These are phyloP conservation scores for Condylostylus longicornis DNA, from an alignment of 1,140 invertebrate genomes.

Conservation along the genomic window DNA sequence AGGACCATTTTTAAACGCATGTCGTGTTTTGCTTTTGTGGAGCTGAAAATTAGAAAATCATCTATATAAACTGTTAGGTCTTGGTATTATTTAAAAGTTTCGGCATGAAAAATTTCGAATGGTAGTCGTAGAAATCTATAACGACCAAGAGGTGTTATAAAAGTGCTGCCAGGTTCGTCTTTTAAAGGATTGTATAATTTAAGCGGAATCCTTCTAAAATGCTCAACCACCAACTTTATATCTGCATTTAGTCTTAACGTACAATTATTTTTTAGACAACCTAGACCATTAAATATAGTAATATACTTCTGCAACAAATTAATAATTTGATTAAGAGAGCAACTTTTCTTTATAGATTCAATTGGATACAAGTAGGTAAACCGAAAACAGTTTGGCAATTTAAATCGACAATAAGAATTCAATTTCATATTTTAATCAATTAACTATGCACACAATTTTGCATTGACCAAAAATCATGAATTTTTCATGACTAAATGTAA, in stretches of 20 bases:
- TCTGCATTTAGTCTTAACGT: slow-evolving; percentile 7
- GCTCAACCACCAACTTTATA: slow-evolving; percentile 15
- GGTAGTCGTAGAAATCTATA: slow-evolving; percentile 30
- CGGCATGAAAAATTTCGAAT: slow-evolving; percentile 28
- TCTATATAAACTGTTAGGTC: slow-evolving; percentile 23
- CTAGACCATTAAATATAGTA: background rate
- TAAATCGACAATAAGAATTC: background rate
- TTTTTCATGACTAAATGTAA: slow-evolving; percentile 1
- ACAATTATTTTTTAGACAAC: slow-evolving; percentile 5
- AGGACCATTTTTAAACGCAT: slow-evolving; percentile 15
- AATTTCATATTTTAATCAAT: background rate
- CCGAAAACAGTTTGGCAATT: background rate
- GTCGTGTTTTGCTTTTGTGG: slow-evolving; percentile 15
- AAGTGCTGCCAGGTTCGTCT: slow-evolving; percentile 15
- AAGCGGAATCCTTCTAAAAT: slow-evolving; percentile 23
- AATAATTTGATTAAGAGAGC: background rate
- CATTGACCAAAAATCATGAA: slow-evolving; percentile 3
- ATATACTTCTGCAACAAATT: background rate
- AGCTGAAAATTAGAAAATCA: slow-evolving; percentile 17
- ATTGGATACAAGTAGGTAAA: background rate
- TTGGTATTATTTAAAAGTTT: slow-evolving; percentile 16
- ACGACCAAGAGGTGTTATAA: slow-evolving; percentile 25
- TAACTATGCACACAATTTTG: background rate
- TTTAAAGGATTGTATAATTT: slow-evolving; percentile 18
- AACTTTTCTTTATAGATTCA: background rate